Evolutionary conservation across 2,113 vertebrate genomes (phyloP).

Genomic region (Pseudolaguvia tuberculata): DNA sequence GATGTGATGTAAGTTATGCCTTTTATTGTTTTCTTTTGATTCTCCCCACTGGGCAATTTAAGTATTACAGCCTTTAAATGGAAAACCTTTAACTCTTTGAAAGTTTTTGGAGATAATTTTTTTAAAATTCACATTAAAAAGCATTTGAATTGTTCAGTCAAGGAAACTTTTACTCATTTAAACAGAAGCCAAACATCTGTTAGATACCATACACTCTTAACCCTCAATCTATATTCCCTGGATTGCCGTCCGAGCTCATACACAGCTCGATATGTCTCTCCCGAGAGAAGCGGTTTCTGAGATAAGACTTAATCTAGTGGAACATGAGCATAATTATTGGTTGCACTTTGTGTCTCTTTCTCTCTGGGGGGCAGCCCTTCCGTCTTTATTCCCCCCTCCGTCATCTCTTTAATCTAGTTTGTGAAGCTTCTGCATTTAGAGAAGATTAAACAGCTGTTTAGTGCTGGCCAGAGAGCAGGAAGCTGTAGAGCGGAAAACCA

Average conservation of each 20-base stretch:
- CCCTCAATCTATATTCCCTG: neutral
- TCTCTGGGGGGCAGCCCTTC: conserved; percentile 28
- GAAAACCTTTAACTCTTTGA: too few species aligned
- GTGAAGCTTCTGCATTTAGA: conserved; percentile 40
- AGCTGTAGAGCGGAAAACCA: conserved; percentile 7
- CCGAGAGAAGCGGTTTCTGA: conserved; percentile 25
- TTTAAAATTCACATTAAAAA: neutral
- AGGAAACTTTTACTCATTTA: neutral
- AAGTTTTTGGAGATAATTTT: too few species aligned
- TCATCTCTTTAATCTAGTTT: conserved; percentile 58
- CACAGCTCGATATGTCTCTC: conserved; percentile 37
- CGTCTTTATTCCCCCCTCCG: conserved; percentile 27
- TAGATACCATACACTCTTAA: neutral
- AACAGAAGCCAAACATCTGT: neutral
- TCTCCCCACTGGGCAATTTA: too few species aligned
- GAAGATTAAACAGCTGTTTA: conserved; percentile 44
- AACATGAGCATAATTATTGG: conserved; percentile 53
- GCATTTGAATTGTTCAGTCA: too few species aligned
- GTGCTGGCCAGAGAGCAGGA: conserved; percentile 42
- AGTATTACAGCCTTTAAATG: too few species aligned
- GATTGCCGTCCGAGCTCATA: conserved; percentile 9
- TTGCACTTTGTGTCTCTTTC: conserved; percentile 49
- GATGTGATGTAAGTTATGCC: too few species aligned
- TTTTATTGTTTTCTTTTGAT: too few species aligned
- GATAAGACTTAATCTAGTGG: conserved; percentile 45